A percentile compares a stretch with the other conserved stretches of the same genome.
phyloP scores from a whole-genome alignment of 2,113 vertebrate species.

The Bathybates hornii region DNA sequence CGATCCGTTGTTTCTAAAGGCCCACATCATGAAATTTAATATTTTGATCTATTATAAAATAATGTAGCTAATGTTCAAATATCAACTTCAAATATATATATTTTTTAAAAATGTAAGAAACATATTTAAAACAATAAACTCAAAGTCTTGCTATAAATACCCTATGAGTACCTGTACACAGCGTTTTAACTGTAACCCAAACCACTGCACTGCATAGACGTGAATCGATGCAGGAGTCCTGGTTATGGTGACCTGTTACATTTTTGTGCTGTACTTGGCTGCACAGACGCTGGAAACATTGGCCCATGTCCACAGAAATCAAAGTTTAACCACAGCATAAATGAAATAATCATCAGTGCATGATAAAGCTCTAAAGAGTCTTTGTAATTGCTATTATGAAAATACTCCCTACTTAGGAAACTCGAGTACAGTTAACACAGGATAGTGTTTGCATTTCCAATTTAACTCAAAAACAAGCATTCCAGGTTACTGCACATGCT shows the following conservation, averaged over 20 bases:
- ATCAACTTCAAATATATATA: background rate
- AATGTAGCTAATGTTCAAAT: background rate
- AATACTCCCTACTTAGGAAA: background rate
- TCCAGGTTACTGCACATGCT: background rate
- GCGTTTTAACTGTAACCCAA: background rate
- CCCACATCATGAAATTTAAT: background rate
- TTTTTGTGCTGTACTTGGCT: background rate
- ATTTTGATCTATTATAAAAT: background rate
- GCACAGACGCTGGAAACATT: background rate
- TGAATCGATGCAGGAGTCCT: background rate
- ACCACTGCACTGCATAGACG: background rate
- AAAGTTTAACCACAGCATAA: background rate
- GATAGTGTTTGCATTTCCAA: background rate
- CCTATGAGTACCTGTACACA: background rate
- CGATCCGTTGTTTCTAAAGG: background rate
- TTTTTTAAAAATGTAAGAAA: accelerated
- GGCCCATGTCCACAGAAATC: background rate
- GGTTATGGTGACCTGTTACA: background rate
- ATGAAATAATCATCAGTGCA: background rate
- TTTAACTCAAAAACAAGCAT: background rate
- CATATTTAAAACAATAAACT: background rate
- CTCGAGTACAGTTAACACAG: background rate
- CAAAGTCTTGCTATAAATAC: background rate
- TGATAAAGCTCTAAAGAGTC: background rate
- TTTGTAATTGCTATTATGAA: background rate